Base-by-base conservation (phyloP, 2,113 vertebrate species). In the Oxyura jamaicensis region DNA sequence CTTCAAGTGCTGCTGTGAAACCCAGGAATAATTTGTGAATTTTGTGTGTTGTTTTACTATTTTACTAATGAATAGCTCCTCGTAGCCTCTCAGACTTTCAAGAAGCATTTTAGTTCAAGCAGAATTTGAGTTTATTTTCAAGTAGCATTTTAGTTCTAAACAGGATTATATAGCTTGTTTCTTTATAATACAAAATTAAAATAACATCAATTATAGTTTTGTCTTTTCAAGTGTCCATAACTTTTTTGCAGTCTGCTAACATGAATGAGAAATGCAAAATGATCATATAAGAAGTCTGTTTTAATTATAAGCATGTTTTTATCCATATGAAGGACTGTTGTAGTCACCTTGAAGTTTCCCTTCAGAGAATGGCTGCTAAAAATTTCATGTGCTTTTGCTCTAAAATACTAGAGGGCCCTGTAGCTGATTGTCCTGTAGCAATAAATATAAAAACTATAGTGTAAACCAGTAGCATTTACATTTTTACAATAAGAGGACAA, bases 341-440 rank as follows among this genome's bases (percentile, higher is more conserved):
- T 75, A 58, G 93, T 93, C 84, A 92, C 91, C 92, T 91, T 97
- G 97, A 97, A 91, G 96, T 97, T 96, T 97, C 39, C 62, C 93
- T 96, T 93, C 85, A 95, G 95, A 97, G 91, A 69, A 95, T 35
- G 44, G 14, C 72, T 96, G 94, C 96, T 97, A 96, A 97, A 98
- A 98, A 97, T 72, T 97, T 98, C 81, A 93, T 92, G 66, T 93
- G 76, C 35, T 96, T 95, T 96, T 95, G 86, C 90, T 95, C 68
- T 97, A 81, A 95, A 95, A 36, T 83, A 96, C 90, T 91, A 66
- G 60, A 90, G 35, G 94, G 63, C 97, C 74, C 81, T 96, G 86
- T 91, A 95, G 50, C 77, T 90, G 60, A 76, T 97, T 93, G 84
- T 81, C 56, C 56, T 94, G 11, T 90, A 91, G 90, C n/a, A 93